A percentile compares a stretch with the other conserved stretches of the same genome.
phyloP scores from a whole-genome alignment of 2,888 invertebrate species.

The Drosophila tripunctata region DNA sequence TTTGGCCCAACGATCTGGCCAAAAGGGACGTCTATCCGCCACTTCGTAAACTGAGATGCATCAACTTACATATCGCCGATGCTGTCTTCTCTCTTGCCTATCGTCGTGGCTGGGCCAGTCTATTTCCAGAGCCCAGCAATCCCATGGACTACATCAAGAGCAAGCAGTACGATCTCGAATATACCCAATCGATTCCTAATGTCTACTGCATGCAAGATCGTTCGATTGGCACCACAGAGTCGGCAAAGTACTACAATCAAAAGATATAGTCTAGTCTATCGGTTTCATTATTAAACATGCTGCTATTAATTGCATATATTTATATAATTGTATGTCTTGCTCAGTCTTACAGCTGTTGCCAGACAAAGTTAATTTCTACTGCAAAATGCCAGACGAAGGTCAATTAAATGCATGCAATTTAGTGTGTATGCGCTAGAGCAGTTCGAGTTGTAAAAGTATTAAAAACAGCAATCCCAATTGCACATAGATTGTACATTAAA shows the following conservation, averaged over 20 bases:
- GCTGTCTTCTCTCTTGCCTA: slow-evolving; percentile 54
- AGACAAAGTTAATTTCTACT: slow-evolving; percentile 30
- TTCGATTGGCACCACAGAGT: slow-evolving; percentile 50
- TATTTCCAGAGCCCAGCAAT: slow-evolving; percentile 62
- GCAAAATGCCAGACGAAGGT: slow-evolving; percentile 37
- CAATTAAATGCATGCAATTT: slow-evolving; percentile 77
- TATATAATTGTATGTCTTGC: slow-evolving; percentile 4
- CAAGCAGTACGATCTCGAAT: slow-evolving; percentile 17
- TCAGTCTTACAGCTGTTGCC: slow-evolving; percentile 10
- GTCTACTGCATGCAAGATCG: slow-evolving; percentile 31
- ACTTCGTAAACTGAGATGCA: slow-evolving; percentile 39
- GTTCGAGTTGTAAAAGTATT: slow-evolving; percentile 51
- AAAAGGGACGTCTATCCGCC: slow-evolving; percentile 62
- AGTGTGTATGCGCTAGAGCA: slow-evolving; percentile 13
- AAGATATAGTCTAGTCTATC: slow-evolving; percentile 16
- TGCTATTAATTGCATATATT: slow-evolving; percentile 12
- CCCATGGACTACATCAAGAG: slow-evolving; percentile 41
- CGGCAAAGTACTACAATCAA: slow-evolving; percentile 30
- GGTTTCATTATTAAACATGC: slow-evolving; percentile 21
- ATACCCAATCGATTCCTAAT: background rate
- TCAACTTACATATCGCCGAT: slow-evolving; percentile 51
- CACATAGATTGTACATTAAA: slow-evolving; percentile 61
- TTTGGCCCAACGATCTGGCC: slow-evolving; percentile 62
- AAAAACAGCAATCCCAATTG: slow-evolving; percentile 49
- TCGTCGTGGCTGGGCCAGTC: slow-evolving; percentile 51